Conservation (phyloP, 2,888 invertebrate species). For the Papilio protenor region DNA sequence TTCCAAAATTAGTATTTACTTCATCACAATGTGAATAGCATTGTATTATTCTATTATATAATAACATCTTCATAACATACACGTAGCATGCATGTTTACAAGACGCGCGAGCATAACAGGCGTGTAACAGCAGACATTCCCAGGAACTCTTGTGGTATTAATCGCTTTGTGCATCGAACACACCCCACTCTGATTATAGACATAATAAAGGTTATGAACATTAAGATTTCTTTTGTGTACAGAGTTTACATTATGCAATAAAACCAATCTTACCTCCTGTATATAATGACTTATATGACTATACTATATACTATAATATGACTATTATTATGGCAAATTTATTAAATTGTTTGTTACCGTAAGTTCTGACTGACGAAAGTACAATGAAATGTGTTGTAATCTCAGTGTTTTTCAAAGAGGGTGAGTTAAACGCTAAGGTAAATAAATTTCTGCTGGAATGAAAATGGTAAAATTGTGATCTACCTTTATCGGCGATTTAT, state of each 20-base stretch:
- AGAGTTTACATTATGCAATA: background rate
- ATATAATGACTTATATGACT: no score
- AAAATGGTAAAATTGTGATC: background rate
- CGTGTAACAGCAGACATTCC: slow-evolving; percentile 29
- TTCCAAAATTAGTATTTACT: background rate
- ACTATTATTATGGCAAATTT: background rate
- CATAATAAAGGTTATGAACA: slow-evolving; percentile 17
- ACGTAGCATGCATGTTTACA: slow-evolving; percentile 30
- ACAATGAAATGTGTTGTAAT: background rate
- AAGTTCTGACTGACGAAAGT: background rate
- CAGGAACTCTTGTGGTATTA: slow-evolving; percentile 18
- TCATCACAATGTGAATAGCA: background rate
- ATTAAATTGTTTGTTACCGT: background rate
- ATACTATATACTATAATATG: no score
- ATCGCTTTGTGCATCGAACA: slow-evolving; percentile 21
- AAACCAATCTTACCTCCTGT: background rate
- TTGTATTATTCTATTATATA: slow-evolving; percentile 19
- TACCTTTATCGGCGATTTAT: background rate
- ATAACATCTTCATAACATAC: slow-evolving; percentile 20
- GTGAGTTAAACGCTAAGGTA: background rate
- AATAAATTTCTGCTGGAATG: background rate
- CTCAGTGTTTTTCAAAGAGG: background rate
- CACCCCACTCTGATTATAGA: background rate
- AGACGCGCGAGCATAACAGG: slow-evolving; percentile 33
- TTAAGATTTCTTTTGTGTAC: background rate